Base-by-base conservation (phyloP, 2,797 vertebrate genomes). In the Eupleurogrammus muticus region DNA sequence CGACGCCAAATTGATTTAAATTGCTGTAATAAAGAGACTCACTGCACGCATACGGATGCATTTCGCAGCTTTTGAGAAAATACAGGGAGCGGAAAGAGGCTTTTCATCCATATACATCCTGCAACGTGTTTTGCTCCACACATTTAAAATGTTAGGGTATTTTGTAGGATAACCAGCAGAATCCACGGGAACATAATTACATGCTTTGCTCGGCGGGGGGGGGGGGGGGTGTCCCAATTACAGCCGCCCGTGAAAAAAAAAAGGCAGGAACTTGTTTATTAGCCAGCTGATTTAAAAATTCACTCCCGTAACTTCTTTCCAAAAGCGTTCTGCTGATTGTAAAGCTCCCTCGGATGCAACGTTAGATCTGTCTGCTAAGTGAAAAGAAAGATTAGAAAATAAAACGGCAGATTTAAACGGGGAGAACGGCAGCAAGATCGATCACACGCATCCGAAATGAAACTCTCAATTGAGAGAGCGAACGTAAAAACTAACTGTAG, bases 1-100 rank as follows among this genome's bases (percentile, higher is more conserved):
- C 35, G 63, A 71, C 6, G 16, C 48, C 68, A 79, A 58, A 35
- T 64, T 51, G 63, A 51, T 11, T 46, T 44, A 42, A 32, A 17
- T 28, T 70, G 50, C 42, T 51, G 10, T n/a, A 21, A 9, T 36
- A 36, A 36, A 36, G 35, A 36, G 9, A 36, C 5, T 8, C 35
- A 11, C 35, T 36, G 10, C 35, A 36, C 9, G 9, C 3, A 36
- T 36, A 9, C 10, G 28, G 28, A 28, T 40, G 12, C 12, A 7
- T 40, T 38, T 38, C 36, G 4, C 13, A 16, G 38, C 13, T 3
- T 1, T 40, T n/a, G n/a, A 40, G 38, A 40, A 40, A 40, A 40
- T 40, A 40, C 12, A 13, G 56, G 24, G 9, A n/a, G n/a, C 6
- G 17, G 4, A 9, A 20, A 61, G 49, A 11, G 4, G 23, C 17